Conservation (phyloP, 1,140 invertebrate genomes). For the Tribolium castaneum region DNA sequence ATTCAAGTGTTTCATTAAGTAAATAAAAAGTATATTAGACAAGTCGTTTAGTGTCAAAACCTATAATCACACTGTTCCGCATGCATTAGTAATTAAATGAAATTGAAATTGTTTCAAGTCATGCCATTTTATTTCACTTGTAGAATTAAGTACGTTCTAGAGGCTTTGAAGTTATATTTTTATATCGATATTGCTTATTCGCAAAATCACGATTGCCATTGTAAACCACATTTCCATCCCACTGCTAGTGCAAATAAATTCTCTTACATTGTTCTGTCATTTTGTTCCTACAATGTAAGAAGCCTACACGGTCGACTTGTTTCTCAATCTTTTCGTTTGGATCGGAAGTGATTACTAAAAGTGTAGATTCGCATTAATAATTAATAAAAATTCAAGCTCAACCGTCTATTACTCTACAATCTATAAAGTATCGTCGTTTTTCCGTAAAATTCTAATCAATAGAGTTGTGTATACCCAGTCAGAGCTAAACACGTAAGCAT, state of each 20-base stretch:
- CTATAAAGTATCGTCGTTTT: background rate
- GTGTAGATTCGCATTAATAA: background rate
- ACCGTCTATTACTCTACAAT: no score
- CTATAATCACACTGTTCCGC: background rate
- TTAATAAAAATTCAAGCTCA: no score
- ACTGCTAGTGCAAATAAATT: background rate
- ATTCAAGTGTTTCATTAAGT: constrained; percentile 9
- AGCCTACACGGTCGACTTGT: background rate
- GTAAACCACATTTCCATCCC: background rate
- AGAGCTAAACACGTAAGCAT: constrained; percentile 7
- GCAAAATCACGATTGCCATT: background rate
- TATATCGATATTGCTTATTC: background rate
- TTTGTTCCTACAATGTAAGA: background rate
- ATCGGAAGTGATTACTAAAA: constrained; percentile 5
- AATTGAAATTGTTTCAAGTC: background rate
- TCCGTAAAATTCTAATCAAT: background rate
- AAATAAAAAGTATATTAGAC: constrained; percentile 3
- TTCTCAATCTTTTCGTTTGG: background rate
- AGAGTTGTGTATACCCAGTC: constrained; percentile 8
- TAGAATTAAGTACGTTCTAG: no score
- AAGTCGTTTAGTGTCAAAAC: constrained; percentile 5
- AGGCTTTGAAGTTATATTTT: no score
- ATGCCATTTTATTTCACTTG: background rate
- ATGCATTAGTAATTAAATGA: background rate
- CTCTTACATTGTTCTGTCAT: background rate